Base-by-base conservation (phyloP, 2,888 invertebrate genomes). In the Coleophora deauratella region DNA sequence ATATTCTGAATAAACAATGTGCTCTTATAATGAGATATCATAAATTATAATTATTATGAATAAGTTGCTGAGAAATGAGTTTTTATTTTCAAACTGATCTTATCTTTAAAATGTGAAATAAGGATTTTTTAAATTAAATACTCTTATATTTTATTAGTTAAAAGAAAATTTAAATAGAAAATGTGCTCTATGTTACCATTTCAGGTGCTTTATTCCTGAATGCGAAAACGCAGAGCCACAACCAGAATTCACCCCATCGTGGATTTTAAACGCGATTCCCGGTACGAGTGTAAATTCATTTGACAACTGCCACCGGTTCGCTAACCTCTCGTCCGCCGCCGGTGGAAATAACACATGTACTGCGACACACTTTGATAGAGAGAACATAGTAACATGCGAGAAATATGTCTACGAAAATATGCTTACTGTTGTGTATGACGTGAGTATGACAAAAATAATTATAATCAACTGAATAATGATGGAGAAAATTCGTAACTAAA, bases 121-220 rank as follows among this genome's bases (percentile, higher is more conserved):
- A n/a, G n/a, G n/a, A n/a, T n/a, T n/a, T n/a, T n/a, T n/a, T n/a
- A n/a, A n/a, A n/a, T n/a, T n/a, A n/a, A n/a, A n/a, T n/a, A n/a
- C n/a, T n/a, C n/a, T n/a, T n/a, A n/a, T n/a, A n/a, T n/a, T n/a
- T n/a, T n/a, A n/a, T n/a, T n/a, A n/a, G n/a, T n/a, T n/a, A n/a
- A n/a, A n/a, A n/a, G n/a, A n/a, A n/a, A n/a, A n/a, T n/a, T n/a
- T n/a, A n/a, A n/a, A n/a, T n/a, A n/a, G n/a, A n/a, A n/a, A n/a
- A n/a, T n/a, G n/a, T n/a, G n/a, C n/a, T n/a, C n/a, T 21, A 21
- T 21, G 6, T 21, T 21, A 6, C 3, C 21, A 21, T 34, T 38
- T 37, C 43, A 81, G 82, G 51, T 82, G 82, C 46, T 50, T 61
- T 13, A 68, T 82, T 28, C 63, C 71, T 12, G 74, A 72, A 48